A percentile compares a stretch with the other conserved stretches of the same genome.
phyloP scores from a whole-genome alignment of 2,797 vertebrate species.

The Coracias cyanogaster region DNA sequence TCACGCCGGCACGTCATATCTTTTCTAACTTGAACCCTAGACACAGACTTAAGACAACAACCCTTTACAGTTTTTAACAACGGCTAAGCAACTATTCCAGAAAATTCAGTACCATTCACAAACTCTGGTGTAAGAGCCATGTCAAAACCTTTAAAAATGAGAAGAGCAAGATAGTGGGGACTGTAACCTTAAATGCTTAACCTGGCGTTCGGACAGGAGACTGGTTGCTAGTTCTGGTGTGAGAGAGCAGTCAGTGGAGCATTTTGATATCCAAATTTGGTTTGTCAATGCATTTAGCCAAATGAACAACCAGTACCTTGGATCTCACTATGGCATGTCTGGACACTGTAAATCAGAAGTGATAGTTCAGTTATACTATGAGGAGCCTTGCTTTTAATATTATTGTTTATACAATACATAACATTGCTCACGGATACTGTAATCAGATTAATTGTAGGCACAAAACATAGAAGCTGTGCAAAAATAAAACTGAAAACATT shows the following conservation, averaged over 20 bases:
- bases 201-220: not conserved
- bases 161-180: not conserved
- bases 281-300: not conserved
- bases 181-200: not conserved
- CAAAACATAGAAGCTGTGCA: not conserved
- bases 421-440: not conserved
- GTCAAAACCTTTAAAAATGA: not conserved
- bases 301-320: not conserved
- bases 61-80: not conserved
- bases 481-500: not conserved
- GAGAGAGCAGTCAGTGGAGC: not conserved
- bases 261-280: constrained; percentile 18
- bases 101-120: not conserved
- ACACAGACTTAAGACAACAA: not conserved
- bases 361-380: not conserved
- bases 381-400: constrained; percentile 1
- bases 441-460: not conserved
- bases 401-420: constrained; percentile 24
- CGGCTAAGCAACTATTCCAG: not conserved
- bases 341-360: constrained; percentile 25
- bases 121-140: not conserved
- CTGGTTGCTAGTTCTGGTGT: not conserved
- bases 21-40: not conserved
- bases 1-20: not conserved
- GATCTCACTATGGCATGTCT: constrained; percentile 12